Conservation (phyloP, 2,113 vertebrate species). For the Phalacrocorax pelagicus region DNA sequence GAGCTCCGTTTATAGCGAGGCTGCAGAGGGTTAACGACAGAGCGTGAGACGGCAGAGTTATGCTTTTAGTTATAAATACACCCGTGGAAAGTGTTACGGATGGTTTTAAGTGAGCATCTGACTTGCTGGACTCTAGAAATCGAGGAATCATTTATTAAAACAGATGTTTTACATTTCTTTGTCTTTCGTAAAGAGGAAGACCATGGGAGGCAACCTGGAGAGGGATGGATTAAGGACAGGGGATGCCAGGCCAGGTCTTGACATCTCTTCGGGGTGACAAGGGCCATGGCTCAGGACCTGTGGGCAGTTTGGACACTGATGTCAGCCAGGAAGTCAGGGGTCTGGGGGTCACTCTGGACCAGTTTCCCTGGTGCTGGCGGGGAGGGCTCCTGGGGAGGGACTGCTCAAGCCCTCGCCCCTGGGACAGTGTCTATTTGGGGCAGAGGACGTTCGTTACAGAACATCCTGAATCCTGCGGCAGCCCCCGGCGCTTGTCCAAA, state of each 20-base stretch:
- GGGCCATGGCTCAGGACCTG: rapidly evolving
- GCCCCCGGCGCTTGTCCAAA: constrained; percentile 53
- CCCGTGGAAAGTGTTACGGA: constrained; percentile 24
- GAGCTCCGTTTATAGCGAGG: neutral
- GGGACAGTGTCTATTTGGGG: constrained; percentile 20
- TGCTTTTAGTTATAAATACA: constrained; percentile 50
- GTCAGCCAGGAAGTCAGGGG: neutral
- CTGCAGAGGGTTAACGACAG: constrained; percentile 16
- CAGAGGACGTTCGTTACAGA: constrained; percentile 50
- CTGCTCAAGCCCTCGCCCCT: neutral
- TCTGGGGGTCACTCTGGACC: neutral
- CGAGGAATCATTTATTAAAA: constrained; percentile 30
- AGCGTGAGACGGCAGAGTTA: neutral
- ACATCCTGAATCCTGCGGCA: constrained; percentile 29
- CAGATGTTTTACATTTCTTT: constrained; percentile 23
- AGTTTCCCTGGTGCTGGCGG: rapidly evolving
- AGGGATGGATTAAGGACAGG: neutral
- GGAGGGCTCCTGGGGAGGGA: neutral
- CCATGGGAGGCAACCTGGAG: neutral
- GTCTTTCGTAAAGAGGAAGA: constrained; percentile 19
- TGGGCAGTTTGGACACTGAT: rapidly evolving
- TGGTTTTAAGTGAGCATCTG: neutral
- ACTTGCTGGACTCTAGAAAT: neutral
- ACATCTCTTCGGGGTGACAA: neutral
- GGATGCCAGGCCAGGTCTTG: neutral